Evolutionary conservation across 2,888 invertebrate genomes (phyloP).

Genomic region (Aleiodes testaceus): DNA sequence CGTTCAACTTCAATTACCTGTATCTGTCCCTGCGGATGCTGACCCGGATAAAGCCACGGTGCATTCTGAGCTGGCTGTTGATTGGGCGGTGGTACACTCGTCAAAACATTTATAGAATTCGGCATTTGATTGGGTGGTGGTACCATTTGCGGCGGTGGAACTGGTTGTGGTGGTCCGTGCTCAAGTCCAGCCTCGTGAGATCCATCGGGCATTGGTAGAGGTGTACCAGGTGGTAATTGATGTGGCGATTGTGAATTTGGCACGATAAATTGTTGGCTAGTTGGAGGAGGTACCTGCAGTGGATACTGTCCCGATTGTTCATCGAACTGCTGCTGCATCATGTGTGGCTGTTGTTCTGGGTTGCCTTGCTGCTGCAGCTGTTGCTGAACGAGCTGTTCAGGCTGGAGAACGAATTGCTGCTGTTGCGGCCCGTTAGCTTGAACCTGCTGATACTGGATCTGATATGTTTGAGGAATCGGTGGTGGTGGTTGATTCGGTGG

Average conservation of each 20-base stretch:
- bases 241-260: constrained; percentile 63
- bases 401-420: constrained; percentile 68
- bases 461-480: constrained; percentile 70
- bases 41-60: constrained; percentile 69
- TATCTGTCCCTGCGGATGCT: constrained; percentile 65
- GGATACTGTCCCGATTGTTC: constrained; percentile 64
- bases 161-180: constrained; percentile 74
- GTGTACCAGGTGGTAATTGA: constrained; percentile 44
- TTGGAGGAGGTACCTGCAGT: constrained; percentile 65
- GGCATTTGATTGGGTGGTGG: constrained; percentile 68
- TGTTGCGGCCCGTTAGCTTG: constrained; percentile 62
- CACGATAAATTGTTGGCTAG: constrained; percentile 63
- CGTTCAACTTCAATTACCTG: constrained; percentile 56
- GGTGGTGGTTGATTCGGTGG: constrained; percentile 71
- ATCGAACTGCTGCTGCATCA: constrained; percentile 65
- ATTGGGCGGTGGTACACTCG: constrained; percentile 68
- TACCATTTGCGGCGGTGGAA: constrained; percentile 70
- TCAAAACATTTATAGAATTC: constrained; percentile 67
- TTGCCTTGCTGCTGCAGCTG: constrained; percentile 60
- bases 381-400: constrained; percentile 63
- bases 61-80: constrained; percentile 62
- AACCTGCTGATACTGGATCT: constrained; percentile 70
- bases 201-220: constrained; percentile 64
- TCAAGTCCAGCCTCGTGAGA: constrained; percentile 69
- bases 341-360: constrained; percentile 65